phyloP scores from a whole-genome alignment of 2,797 vertebrate species.

The Coreius guichenoti region DNA sequence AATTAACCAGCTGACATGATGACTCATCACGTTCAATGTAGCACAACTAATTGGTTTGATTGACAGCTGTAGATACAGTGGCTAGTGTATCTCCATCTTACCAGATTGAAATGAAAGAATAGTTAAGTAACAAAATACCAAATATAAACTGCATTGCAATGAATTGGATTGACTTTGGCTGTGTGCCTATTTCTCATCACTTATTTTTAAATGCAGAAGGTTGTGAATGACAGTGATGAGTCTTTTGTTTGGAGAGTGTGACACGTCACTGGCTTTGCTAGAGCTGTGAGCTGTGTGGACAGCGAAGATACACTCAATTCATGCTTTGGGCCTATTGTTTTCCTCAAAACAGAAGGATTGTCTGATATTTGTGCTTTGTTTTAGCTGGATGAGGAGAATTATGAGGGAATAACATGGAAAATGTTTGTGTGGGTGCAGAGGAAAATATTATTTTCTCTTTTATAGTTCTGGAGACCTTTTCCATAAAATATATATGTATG shows the following conservation, averaged over 20 bases:
- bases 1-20: slow-evolving; percentile 30
- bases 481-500: background rate
- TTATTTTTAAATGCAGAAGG: background rate
- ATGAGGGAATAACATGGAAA: background rate
- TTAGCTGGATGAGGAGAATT: background rate
- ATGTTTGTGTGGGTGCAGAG: background rate
- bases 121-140: slow-evolving; percentile 49
- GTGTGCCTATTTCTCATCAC: slow-evolving; percentile 1
- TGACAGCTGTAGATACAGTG: slow-evolving; percentile 44
- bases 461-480: background rate
- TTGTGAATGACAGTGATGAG: slow-evolving; percentile 7
- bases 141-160: slow-evolving; percentile 20
- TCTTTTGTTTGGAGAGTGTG: slow-evolving; percentile 34
- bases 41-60: slow-evolving; percentile 45
- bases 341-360: slow-evolving; percentile 9
- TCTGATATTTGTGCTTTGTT: slow-evolving; percentile 14
- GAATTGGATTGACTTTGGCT: slow-evolving; percentile 33
- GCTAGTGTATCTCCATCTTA: slow-evolving; percentile 55
- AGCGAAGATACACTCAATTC: slow-evolving; percentile 24
- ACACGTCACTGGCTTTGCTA: slow-evolving; percentile 18
- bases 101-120: slow-evolving; percentile 49
- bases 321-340: slow-evolving; percentile 21
- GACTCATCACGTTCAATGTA: slow-evolving; percentile 46
- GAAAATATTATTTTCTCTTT: background rate
- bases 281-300: slow-evolving; percentile 30